Percentiles rank a stretch among this genome's conserved stretches.
Evolutionary conservation across 2,888 invertebrate species (phyloP).

Genomic region (Standfussiana lucernea): DNA sequence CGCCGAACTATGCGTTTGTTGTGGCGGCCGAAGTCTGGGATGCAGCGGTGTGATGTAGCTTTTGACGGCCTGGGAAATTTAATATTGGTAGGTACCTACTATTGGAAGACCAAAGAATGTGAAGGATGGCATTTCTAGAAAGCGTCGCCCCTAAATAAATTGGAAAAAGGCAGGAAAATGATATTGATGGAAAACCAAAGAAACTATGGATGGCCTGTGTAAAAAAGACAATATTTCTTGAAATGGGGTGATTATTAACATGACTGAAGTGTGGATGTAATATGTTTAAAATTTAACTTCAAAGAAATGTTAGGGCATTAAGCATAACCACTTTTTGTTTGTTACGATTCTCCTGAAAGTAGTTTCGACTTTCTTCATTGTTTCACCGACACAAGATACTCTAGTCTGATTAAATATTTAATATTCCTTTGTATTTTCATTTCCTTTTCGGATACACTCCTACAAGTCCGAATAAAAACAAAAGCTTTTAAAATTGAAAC

Average conservation of each 20-base stretch:
- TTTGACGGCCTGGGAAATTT: not conserved
- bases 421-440: slow-evolving; percentile 10
- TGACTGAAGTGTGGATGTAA: not conserved
- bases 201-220: not conserved
- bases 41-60: slow-evolving; percentile 33
- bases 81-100: not conserved
- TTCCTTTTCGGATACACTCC: slow-evolving; percentile 12
- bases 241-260: not conserved
- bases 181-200: not conserved
- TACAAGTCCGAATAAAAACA: slow-evolving; percentile 42
- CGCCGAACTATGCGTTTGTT: slow-evolving; percentile 81
- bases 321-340: not conserved
- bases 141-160: not conserved
- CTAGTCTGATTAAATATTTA: not conserved
- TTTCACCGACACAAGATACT: not conserved
- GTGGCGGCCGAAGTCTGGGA: slow-evolving; percentile 73
- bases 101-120: not conserved
- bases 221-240: not conserved
- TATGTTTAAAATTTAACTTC: not conserved
- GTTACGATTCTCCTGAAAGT: not conserved
- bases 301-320: not conserved
- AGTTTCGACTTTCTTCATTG: not conserved
- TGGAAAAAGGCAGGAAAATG: not conserved
- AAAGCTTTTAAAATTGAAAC: slow-evolving; percentile 58
- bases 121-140: not conserved